Evolutionary conservation across 2,888 invertebrate species (phyloP).

Genomic region (Theretra japonica): DNA sequence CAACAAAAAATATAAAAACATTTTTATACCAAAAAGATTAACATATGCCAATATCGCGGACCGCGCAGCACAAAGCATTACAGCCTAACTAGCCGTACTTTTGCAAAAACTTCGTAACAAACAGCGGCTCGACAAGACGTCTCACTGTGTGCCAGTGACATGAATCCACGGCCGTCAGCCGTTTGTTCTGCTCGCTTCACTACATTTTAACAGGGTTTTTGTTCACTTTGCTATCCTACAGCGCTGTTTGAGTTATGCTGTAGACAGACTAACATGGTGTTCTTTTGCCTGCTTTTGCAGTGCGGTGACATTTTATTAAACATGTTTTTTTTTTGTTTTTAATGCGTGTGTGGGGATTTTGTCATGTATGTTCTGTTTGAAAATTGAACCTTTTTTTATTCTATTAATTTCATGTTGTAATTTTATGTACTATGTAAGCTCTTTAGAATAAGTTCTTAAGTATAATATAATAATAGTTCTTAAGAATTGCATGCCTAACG

Average conservation of each 20-base stretch:
- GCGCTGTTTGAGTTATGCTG: constrained; percentile 22
- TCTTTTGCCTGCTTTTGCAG: constrained; percentile 11
- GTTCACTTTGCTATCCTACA: constrained; percentile 27
- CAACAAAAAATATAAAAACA: no score
- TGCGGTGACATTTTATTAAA: constrained; percentile 2
- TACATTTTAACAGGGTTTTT: constrained; percentile 37
- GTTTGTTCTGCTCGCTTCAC: constrained; percentile 36
- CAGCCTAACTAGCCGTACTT: constrained; percentile 20
- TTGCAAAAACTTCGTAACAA: constrained; percentile 25
- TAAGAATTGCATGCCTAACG: no score
- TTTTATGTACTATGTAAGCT: no score
- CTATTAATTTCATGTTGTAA: no score
- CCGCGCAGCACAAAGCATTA: neutral
- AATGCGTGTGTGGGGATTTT: neutral
- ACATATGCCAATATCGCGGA: neutral
- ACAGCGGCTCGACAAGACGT: constrained; percentile 25
- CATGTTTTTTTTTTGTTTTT: neutral
- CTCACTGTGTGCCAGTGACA: constrained; percentile 35
- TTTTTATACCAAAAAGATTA: no score
- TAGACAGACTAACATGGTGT: constrained; percentile 15
- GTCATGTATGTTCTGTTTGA: neutral
- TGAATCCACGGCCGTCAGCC: constrained; percentile 36
- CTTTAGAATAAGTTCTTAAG: no score
- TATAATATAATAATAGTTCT: no score
- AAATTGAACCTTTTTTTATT: neutral